Evolutionary conservation across 2,113 vertebrate species (phyloP).

Genomic region (Bungarus multicinctus): DNA sequence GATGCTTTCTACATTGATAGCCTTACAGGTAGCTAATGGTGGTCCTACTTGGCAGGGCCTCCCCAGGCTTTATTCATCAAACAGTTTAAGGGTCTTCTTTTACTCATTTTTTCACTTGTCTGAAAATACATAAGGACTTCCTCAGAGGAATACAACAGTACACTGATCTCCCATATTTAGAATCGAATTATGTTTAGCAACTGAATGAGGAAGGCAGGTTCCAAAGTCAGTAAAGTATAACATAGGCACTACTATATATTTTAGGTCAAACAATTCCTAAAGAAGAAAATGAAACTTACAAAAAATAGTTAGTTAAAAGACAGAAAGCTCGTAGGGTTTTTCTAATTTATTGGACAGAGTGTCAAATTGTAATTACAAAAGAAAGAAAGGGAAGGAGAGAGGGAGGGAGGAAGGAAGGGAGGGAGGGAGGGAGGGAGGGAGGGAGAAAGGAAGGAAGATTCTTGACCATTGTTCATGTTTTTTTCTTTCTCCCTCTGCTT

Average conservation of each 20-base stretch:
- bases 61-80: not conserved
- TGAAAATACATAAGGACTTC: not conserved
- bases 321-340: not conserved
- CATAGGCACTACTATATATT: not conserved
- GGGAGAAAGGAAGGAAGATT: not conserved
- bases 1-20: constrained; percentile 61
- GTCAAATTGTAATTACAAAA: not conserved
- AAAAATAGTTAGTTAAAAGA: not conserved
- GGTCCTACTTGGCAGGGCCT: rapidly evolving
- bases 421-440: too few relatives aligned
- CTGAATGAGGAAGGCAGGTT: not conserved
- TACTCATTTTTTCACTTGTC: not conserved
- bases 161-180: not conserved
- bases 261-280: not conserved
- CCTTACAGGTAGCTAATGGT: constrained; percentile 47
- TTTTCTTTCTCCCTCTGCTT: not conserved
- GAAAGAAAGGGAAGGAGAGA: not conserved
- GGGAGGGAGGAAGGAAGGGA: not conserved
- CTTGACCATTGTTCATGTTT: not conserved
- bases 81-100: not conserved
- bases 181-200: not conserved
- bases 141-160: not conserved
- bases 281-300: not conserved
- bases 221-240: not conserved
- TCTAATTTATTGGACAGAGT: not conserved